phyloP scores from a whole-genome alignment of 2,797 vertebrate genomes.

The Kryptopterus vitreolus region DNA sequence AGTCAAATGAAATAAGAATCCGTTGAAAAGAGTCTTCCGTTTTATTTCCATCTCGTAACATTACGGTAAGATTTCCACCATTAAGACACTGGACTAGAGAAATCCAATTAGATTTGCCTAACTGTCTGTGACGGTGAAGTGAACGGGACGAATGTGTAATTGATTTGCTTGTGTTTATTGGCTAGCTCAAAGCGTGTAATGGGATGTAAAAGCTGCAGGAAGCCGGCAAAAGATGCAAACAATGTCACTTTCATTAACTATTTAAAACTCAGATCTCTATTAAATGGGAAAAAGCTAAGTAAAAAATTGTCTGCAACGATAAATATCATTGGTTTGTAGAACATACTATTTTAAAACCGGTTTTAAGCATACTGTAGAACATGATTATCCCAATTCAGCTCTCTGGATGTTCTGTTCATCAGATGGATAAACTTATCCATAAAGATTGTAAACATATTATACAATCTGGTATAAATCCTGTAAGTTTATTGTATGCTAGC shows the following conservation, averaged over 20 bases:
- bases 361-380: not conserved
- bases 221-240: conserved; percentile 28
- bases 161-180: conserved; percentile 44
- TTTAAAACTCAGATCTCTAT: conserved; percentile 2
- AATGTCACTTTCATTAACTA: conserved; percentile 25
- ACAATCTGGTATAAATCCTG: not conserved
- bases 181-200: conserved; percentile 25
- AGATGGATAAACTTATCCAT: not conserved
- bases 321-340: not conserved
- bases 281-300: not conserved
- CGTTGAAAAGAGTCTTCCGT: not conserved
- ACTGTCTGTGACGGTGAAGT: conserved; percentile 42
- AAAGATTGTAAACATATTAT: not conserved
- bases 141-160: conserved; percentile 47
- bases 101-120: conserved; percentile 46
- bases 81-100: conserved; percentile 37
- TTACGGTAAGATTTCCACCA: conserved; percentile 32
- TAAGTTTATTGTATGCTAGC: not conserved
- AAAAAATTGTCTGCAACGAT: no score
- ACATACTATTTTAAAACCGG: no score
- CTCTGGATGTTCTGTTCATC: not conserved
- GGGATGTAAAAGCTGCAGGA: conserved; percentile 13
- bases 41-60: conserved; percentile 13
- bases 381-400: not conserved
- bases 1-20: not conserved